Base-by-base conservation (phyloP, 2,797 vertebrate species). In the Alcedo quadribrachys region DNA sequence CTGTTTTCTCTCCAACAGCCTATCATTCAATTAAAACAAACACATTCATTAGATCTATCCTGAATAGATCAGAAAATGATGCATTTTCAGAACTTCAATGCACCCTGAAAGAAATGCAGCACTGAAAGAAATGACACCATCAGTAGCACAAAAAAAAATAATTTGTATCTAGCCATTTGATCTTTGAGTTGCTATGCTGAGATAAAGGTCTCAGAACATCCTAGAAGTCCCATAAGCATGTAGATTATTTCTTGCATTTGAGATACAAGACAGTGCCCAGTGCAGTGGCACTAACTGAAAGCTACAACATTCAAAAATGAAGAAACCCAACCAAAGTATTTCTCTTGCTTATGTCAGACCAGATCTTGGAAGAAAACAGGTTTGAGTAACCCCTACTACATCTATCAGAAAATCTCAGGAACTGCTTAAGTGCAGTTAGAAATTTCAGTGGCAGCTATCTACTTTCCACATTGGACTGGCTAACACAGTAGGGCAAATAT, bases 1-100 rank as follows among this genome's bases (percentile, higher is more conserved):
- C 98, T 6, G 75, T 97, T 0, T 88, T 77, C 95, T 99, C 99
- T 82, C 99, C 99, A 33, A 99, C 98, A 70, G 98, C 99, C 99
- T 99, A 65, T 35, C 70, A 63, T 46, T 42, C 73, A 96, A 45
- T 81, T 28, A 82, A 94, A 63, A 92, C 8, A 1, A 89, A 76
- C 6, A 93, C 42, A 85, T 7, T 25, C 22, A 88, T 85, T 48
- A 88, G 33, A 82, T 9, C 33, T 58, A 24, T 33, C 60, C 61
- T 71, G 46, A 80, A 73, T 13, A 71, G 74, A 33, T 4, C 24
- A 61, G 17, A 89, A 84, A 14, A 30, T 15, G 20, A 76, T 57
- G 48, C 12, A 14, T 85, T 74, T 66, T 58, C 42, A 35, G 24
- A 84, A 78, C 15, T 28, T 43, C 43, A 57, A 48, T 1, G 8